Conservation (phyloP, 1,140 invertebrate genomes). For the Hylaeus volcanicus region DNA sequence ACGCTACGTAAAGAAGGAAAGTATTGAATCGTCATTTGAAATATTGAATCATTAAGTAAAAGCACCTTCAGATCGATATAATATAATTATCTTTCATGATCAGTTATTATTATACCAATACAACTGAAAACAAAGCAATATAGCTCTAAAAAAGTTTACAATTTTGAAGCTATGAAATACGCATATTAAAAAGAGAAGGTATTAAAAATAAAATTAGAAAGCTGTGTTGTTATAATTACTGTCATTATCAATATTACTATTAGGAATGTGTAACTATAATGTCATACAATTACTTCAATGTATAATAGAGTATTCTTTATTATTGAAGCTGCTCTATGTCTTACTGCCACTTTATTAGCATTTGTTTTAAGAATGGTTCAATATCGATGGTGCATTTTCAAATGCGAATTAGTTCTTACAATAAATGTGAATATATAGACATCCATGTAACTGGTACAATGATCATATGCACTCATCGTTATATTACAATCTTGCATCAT, state of each 20-base stretch:
- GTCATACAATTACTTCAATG: constrained; percentile 35
- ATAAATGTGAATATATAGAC: constrained; percentile 65
- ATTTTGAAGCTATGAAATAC: constrained; percentile 25
- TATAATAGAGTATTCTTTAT: constrained; percentile 34
- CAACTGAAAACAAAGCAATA: constrained; percentile 34
- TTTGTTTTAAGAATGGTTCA: constrained; percentile 39
- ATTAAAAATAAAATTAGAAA: constrained; percentile 73
- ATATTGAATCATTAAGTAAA: constrained; percentile 45
- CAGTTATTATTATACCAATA: constrained; percentile 21
- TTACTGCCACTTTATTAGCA: constrained; percentile 36
- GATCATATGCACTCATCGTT: constrained; percentile 54
- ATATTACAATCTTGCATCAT: constrained; percentile 60
- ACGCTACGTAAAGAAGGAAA: not conserved
- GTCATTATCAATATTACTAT: constrained; percentile 28
- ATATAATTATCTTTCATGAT: constrained; percentile 53
- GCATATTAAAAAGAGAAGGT: constrained; percentile 46
- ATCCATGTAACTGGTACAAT: constrained; percentile 57
- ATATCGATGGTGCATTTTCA: constrained; percentile 51
- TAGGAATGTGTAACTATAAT: constrained; percentile 62
- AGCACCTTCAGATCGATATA: constrained; percentile 60
- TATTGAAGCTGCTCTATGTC: constrained; percentile 38
- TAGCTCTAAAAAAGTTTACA: constrained; percentile 15
- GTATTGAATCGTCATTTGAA: constrained; percentile 4
- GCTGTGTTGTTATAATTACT: constrained; percentile 55
- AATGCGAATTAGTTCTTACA: constrained; percentile 47